A percentile compares a stretch with the other conserved stretches of the same genome.
Evolutionary conservation across 2,888 invertebrate genomes (phyloP).

Genomic region (Hanleya hanleyi): DNA sequence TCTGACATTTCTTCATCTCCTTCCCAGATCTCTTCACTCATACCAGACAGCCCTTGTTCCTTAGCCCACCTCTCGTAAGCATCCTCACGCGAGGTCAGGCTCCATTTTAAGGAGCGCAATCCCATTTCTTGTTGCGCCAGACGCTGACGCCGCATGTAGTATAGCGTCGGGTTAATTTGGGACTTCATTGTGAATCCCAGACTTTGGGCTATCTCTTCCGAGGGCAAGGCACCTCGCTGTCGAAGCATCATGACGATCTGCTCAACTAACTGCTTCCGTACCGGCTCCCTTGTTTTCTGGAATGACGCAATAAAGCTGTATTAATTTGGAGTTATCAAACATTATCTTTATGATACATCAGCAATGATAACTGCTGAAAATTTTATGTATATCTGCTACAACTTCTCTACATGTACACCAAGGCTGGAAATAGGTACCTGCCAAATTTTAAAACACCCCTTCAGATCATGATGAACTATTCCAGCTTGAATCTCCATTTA

Average conservation of each 20-base stretch:
- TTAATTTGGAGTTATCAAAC: not conserved
- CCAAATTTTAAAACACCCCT: no score
- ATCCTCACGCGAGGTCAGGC: not conserved
- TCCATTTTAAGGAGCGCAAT: slow-evolving; percentile 43
- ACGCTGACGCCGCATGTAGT: slow-evolving; percentile 42
- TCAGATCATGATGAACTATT: no score
- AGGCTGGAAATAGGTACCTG: no score
- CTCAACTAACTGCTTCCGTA: not conserved
- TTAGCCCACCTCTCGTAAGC: not conserved
- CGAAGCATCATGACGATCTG: not conserved
- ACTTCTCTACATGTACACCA: no score
- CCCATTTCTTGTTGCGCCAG: slow-evolving; percentile 33
- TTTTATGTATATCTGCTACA: no score
- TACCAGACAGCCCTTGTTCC: slow-evolving; percentile 20
- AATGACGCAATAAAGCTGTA: not conserved
- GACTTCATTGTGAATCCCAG: slow-evolving; percentile 46
- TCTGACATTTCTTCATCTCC: slow-evolving; percentile 20
- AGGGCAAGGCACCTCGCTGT: slow-evolving; percentile 25
- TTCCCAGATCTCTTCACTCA: slow-evolving; percentile 14
- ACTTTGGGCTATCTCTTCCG: slow-evolving; percentile 52
- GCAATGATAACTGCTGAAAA: no score
- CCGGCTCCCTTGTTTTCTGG: not conserved
- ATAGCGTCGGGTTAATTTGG: slow-evolving; percentile 61
- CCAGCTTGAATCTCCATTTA: no score
- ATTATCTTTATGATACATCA: no score